Evolutionary conservation across 2,888 invertebrate genomes (phyloP).

Genomic region (Pterostichus madidus): DNA sequence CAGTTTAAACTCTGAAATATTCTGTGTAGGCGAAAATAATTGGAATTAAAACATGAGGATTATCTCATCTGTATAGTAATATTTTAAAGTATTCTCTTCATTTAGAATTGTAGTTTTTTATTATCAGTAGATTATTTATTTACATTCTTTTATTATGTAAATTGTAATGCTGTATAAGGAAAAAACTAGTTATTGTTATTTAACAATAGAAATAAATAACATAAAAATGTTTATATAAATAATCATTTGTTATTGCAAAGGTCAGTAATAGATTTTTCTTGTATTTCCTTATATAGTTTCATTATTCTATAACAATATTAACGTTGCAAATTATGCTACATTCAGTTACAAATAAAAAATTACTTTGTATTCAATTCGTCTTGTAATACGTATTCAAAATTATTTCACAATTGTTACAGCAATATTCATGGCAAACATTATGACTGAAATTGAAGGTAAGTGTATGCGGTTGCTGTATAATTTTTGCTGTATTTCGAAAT

Average conservation of each 20-base stretch:
- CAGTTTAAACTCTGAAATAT: slow-evolving; percentile 1
- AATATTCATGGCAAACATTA: slow-evolving; percentile 4
- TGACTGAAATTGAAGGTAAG: slow-evolving; percentile 22
- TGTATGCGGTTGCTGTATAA: slow-evolving; percentile 9
- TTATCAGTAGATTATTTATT: neutral
- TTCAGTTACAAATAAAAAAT: slow-evolving; percentile 21
- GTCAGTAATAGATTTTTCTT: slow-evolving; percentile 8
- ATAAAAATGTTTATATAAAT: slow-evolving; percentile 41
- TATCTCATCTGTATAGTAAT: slow-evolving; percentile 9
- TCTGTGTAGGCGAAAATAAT: slow-evolving; percentile 41
- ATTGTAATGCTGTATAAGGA: neutral
- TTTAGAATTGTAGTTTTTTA: slow-evolving; percentile 2
- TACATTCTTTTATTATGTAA: neutral
- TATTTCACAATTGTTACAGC: slow-evolving; percentile 7
- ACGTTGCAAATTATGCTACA: slow-evolving; percentile 34
- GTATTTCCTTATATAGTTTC: slow-evolving; percentile 11
- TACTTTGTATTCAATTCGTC: slow-evolving; percentile 5
- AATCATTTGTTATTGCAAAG: slow-evolving; percentile 36
- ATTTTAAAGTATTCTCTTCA: slow-evolving; percentile 14
- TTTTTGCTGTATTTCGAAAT: slow-evolving; percentile 26
- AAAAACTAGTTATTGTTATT: neutral
- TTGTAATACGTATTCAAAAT: slow-evolving; percentile 16
- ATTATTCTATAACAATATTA: slow-evolving; percentile 8
- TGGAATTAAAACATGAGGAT: slow-evolving; percentile 12
- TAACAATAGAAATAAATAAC: slow-evolving; percentile 26